phyloP scores from a whole-genome alignment of 2,888 invertebrate species.

The Epinotia bilunana region DNA sequence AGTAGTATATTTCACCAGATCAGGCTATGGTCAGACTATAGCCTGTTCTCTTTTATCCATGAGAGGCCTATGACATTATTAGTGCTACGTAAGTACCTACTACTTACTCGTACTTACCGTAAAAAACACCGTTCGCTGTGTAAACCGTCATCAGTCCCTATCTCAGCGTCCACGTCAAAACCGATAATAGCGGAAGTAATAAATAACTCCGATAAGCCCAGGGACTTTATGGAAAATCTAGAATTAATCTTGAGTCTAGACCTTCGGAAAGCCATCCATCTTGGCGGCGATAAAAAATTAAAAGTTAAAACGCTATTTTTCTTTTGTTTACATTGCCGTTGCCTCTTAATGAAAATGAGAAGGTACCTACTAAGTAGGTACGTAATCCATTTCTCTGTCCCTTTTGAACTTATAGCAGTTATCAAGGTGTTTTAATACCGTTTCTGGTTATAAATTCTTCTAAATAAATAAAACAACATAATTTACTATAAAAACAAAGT shows the following conservation, averaged over 20 bases:
- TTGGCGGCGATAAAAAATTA: slow-evolving; percentile 43
- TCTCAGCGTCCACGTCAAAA: slow-evolving; percentile 45
- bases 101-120: background rate
- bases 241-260: slow-evolving; percentile 43
- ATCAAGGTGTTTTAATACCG: no score
- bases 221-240: slow-evolving; percentile 50
- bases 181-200: slow-evolving; percentile 53
- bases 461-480: no score
- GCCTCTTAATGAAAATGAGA: background rate
- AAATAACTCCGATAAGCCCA: slow-evolving; percentile 51
- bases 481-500: no score
- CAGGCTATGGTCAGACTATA: no score
- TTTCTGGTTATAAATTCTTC: no score
- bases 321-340: background rate
- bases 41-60: no score
- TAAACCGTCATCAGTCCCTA: slow-evolving; percentile 35
- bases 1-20: no score
- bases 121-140: background rate
- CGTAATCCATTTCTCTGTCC: no score
- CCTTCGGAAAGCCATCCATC: slow-evolving; percentile 50
- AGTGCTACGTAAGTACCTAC: no score
- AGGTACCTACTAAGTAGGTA: no score
- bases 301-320: slow-evolving; percentile 13
- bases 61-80: no score
- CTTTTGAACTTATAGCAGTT: no score